Base-by-base conservation (phyloP, 1,140 invertebrate species). In the Platyura marginata region DNA sequence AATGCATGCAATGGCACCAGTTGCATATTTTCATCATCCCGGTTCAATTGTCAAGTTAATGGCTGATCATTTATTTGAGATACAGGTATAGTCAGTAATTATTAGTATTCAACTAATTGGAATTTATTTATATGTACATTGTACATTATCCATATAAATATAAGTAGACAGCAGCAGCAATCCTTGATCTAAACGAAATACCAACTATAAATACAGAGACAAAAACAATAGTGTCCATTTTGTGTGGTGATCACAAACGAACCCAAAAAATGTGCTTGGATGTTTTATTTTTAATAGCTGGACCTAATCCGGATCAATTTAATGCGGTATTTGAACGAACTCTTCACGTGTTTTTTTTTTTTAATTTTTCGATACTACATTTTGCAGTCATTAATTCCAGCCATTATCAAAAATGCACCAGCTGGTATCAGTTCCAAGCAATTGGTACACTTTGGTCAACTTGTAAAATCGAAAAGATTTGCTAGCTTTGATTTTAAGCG, bases 1-100 rank as follows among this genome's bases (percentile, higher is more conserved):
- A 1, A 73, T 74, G 71, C 67, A 77, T 42, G 75, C 75, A 1
- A 55, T 83, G 43, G 77, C 71, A 2, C 80, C 79, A 15, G 72
- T 79, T 1, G 71, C 71, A 3, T 75, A 67, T 43, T 66, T 80
- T 44, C 63, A 60, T 13, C 52, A 79, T 44, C 64, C 70, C 44
- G 58, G 9, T 11, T 36, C 34, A 10, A n/a, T 36, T 36, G 25
- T 13, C 25, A 5, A 36, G 6, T 18, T n/a, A 36, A 9, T 9
- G 5, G 9, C 5, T 11, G 34, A 9, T 36, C 15, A n/a, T 5
- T 9, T 9, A 36, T n/a, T n/a, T 16, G 5, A 9, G 34, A n/a
- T 11, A 9, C 5, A 18, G 15, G 6, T 36, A 18, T 9, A 36
- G 16, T 9, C 15, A 36, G 15, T 9, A 36, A 36, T 36, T n/a